Percentiles rank a stretch among this genome's conserved stretches.
These are phyloP conservation scores for Malacoctenus gilli DNA, from an alignment of 2,797 vertebrate genomes.

Conservation along the genomic window DNA sequence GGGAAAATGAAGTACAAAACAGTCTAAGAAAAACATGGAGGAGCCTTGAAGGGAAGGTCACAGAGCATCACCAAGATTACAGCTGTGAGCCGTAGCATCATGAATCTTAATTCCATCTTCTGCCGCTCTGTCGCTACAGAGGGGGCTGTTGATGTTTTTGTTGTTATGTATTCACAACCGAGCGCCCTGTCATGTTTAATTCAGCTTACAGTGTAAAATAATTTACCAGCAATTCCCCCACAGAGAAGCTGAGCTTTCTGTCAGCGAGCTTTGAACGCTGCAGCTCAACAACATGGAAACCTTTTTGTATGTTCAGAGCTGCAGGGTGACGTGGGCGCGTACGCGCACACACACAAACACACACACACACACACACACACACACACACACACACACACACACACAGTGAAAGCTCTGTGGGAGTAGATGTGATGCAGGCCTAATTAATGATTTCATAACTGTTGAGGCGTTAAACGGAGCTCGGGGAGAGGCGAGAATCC, in stretches of 20 bases:
- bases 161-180: constrained; percentile 15
- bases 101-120: constrained; percentile 3
- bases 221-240: constrained; percentile 34
- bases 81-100: background rate
- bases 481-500: constrained; percentile 30
- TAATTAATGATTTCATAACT: constrained; percentile 69
- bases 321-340: constrained; percentile 3
- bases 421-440: constrained; percentile 47
- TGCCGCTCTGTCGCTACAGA: constrained; percentile 1
- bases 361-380: constrained; percentile 15
- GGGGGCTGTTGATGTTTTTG: constrained; percentile 6
- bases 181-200: constrained; percentile 50
- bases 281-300: constrained; percentile 24
- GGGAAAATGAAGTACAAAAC: background rate
- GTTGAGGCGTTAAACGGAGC: constrained; percentile 56
- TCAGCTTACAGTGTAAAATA: constrained; percentile 39
- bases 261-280: constrained; percentile 28
- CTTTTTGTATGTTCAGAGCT: constrained; percentile 32
- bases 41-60: background rate
- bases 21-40: too few species aligned
- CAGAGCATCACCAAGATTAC: background rate
- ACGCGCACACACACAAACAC: background rate
- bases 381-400: constrained; percentile 1
- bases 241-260: constrained; percentile 17
- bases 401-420: constrained; percentile 27